Evolutionary conservation across 2,797 vertebrate genomes (phyloP).

Genomic region (Hemitrygon akajei): DNA sequence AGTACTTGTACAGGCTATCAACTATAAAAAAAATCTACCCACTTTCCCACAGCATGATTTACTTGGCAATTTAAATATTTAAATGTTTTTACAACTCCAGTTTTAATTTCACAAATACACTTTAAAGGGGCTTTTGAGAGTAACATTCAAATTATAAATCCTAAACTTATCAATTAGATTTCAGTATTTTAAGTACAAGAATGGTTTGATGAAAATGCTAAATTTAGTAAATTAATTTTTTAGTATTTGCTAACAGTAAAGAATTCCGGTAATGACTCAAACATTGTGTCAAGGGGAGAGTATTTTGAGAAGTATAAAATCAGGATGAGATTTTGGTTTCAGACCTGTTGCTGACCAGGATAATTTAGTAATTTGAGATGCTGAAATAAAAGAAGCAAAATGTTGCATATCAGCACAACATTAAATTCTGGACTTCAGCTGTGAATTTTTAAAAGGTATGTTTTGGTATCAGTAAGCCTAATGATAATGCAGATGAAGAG

Average conservation of each 20-base stretch:
- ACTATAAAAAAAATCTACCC: not conserved
- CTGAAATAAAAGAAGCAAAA: not conserved
- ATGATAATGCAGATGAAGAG: not conserved
- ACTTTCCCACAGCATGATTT: not conserved
- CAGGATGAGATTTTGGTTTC: not conserved
- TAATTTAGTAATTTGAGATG: not conserved
- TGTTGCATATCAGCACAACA: not conserved
- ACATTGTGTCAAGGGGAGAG: not conserved
- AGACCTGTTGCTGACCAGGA: not conserved
- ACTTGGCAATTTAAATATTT: not conserved
- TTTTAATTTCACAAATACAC: not conserved
- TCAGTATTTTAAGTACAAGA: constrained; percentile 2
- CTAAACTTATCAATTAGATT: not conserved
- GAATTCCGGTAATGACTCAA: not conserved
- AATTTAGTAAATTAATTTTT: not conserved
- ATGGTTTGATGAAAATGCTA: not conserved
- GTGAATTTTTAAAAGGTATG: not conserved
- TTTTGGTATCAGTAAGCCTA: not conserved
- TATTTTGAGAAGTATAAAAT: not conserved
- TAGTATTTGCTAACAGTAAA: not conserved
- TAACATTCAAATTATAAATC: constrained; percentile 1
- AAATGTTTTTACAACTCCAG: not conserved
- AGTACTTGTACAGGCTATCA: not conserved
- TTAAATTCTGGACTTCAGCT: not conserved
- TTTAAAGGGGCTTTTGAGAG: not conserved